Conservation (phyloP, 2,113 vertebrate genomes). For the Atractosteus spatula region DNA sequence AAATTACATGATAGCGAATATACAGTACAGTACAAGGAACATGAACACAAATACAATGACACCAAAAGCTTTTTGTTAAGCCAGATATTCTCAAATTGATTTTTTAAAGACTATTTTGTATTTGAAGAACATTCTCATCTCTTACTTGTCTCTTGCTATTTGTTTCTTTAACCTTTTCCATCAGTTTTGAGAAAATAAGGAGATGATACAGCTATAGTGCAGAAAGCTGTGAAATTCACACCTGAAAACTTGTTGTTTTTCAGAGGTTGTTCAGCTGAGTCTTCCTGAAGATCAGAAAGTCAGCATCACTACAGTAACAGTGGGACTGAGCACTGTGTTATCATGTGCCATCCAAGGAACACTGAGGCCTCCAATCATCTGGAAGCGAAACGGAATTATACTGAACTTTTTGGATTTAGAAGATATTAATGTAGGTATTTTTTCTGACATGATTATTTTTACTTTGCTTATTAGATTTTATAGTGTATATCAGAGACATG, state of each 20-base stretch:
- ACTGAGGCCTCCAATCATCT: constrained; percentile 84
- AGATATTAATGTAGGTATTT: constrained; percentile 83
- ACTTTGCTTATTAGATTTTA: too few species aligned
- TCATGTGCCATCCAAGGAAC: constrained; percentile 81
- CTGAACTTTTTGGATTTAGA: constrained; percentile 90
- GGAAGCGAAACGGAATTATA: constrained; percentile 85
- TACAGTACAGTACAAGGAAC: too few species aligned
- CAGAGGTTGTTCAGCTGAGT: constrained; percentile 87
- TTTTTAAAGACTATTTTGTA: too few species aligned
- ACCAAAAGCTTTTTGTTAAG: too few species aligned
- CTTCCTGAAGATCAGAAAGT: constrained; percentile 75
- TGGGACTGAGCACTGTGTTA: constrained; percentile 84
- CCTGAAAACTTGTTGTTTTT: constrained; percentile 6
- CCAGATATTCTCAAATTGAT: too few species aligned
- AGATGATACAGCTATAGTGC: not conserved
- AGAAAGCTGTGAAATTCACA: not conserved
- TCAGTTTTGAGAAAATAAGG: too few species aligned
- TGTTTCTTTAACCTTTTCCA: too few species aligned
- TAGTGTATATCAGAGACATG: too few species aligned
- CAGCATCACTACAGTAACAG: constrained; percentile 79
- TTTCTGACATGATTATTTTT: not conserved
- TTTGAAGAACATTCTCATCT: too few species aligned
- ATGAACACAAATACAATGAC: too few species aligned
- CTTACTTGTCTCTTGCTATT: too few species aligned
- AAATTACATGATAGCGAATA: too few species aligned